These are phyloP conservation scores for Bergia puertoricense DNA, from an alignment of 92 coral and sea anemone species.

Conservation along the genomic window DNA sequence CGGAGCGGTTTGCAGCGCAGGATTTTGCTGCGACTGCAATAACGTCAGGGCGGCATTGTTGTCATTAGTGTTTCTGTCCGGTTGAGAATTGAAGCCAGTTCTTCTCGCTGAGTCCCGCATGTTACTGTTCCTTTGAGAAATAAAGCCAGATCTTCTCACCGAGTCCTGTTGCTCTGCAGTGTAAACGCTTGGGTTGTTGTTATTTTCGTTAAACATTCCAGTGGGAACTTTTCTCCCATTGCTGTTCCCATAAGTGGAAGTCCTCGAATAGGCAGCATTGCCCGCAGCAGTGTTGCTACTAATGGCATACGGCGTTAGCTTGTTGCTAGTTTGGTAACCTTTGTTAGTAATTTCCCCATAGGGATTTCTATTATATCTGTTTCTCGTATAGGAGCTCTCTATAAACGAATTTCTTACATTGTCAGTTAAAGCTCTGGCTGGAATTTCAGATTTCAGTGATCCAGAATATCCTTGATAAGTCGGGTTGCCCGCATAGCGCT, in stretches of 20 bases:
- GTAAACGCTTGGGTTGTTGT: neutral
- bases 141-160: neutral
- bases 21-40: neutral
- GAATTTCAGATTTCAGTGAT: constrained; percentile 19
- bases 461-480: neutral
- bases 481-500: neutral
- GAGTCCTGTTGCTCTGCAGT: constrained; percentile 1
- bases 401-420: neutral
- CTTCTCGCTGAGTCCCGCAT: neutral
- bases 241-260: neutral
- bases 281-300: neutral
- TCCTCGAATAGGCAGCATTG: neutral
- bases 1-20: neutral
- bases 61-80: neutral
- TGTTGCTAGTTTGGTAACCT: neutral
- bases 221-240: neutral
- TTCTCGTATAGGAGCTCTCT: neutral
- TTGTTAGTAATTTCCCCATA: neutral
- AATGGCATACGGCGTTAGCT: neutral
- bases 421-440: neutral
- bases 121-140: neutral
- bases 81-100: neutral
- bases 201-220: neutral
- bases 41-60: neutral
- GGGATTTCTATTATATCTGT: neutral